A percentile compares a stretch with the other conserved stretches of the same genome.
These are phyloP conservation scores for Propsilocerus akamusi DNA, from an alignment of 1,140 invertebrate genomes.

Conservation along the genomic window DNA sequence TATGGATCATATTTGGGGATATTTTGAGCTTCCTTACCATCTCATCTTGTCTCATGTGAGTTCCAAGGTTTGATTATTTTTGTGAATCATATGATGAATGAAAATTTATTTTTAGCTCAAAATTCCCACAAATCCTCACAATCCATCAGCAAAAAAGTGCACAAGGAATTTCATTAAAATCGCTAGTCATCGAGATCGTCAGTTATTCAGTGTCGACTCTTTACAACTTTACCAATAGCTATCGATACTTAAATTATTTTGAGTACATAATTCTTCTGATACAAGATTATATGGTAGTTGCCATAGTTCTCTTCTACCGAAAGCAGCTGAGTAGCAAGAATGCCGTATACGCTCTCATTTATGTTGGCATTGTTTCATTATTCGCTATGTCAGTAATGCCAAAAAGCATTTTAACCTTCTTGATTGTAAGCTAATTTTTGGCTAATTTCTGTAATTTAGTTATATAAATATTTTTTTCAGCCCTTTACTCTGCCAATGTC, in stretches of 20 bases:
- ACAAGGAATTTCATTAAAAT: conserved; percentile 26
- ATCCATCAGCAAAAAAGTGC: conserved; percentile 34
- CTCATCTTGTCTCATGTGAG: neutral
- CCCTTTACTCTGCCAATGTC: conserved; percentile 49
- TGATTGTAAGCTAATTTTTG: conserved; percentile 32
- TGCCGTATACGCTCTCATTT: conserved; percentile 25
- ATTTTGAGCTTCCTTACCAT: neutral
- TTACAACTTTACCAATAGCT: conserved; percentile 44
- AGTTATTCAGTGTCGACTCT: conserved; percentile 47
- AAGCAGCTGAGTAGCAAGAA: conserved; percentile 28
- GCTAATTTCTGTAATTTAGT: neutral
- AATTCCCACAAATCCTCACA: conserved; percentile 45
- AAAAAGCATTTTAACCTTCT: conserved; percentile 30
- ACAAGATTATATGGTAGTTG: conserved; percentile 43
- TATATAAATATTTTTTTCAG: conserved; percentile 24
- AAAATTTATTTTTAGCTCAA: conserved; percentile 13
- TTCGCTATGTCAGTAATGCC: conserved; percentile 34
- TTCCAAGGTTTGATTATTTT: neutral
- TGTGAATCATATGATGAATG: neutral
- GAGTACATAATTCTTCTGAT: conserved; percentile 46
- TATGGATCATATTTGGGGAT: neutral
- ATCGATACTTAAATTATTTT: conserved; percentile 42
- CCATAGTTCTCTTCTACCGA: conserved; percentile 37
- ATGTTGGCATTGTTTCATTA: conserved; percentile 26
- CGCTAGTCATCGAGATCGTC: conserved; percentile 4